Conservation (phyloP, 2,113 vertebrate species). For the Gopherus evgoodei region DNA sequence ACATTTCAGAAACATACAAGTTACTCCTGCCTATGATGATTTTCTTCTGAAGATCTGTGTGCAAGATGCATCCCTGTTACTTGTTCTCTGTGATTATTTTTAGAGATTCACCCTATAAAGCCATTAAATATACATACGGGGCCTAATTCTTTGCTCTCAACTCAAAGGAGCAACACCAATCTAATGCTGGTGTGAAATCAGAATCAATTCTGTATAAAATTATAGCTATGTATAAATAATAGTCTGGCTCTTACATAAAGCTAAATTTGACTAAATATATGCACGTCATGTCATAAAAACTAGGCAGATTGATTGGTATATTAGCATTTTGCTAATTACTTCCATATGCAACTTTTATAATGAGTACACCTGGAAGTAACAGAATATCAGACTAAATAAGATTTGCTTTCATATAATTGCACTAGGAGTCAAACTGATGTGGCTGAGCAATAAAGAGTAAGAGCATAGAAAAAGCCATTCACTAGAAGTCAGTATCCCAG, state of each 20-base stretch:
- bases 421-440: neutral
- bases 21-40: neutral
- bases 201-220: neutral
- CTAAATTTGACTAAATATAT: neutral
- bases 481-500: neutral
- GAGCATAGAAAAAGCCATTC: neutral
- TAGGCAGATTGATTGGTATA: neutral
- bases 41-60: neutral
- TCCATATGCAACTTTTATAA: neutral
- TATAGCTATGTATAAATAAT: neutral
- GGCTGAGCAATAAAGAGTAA: neutral
- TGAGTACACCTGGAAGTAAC: neutral
- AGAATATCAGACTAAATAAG: neutral
- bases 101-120: neutral
- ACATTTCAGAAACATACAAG: neutral
- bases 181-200: neutral
- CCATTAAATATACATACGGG: neutral
- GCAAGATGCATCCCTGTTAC: neutral
- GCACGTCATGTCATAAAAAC: neutral
- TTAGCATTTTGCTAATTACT: neutral
- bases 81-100: neutral
- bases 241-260: neutral
- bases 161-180: neutral
- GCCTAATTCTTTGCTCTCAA: neutral
- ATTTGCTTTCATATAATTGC: neutral